These are phyloP conservation scores for Steatornis caripensis DNA, from an alignment of 2,113 vertebrate species.

Conservation along the genomic window DNA sequence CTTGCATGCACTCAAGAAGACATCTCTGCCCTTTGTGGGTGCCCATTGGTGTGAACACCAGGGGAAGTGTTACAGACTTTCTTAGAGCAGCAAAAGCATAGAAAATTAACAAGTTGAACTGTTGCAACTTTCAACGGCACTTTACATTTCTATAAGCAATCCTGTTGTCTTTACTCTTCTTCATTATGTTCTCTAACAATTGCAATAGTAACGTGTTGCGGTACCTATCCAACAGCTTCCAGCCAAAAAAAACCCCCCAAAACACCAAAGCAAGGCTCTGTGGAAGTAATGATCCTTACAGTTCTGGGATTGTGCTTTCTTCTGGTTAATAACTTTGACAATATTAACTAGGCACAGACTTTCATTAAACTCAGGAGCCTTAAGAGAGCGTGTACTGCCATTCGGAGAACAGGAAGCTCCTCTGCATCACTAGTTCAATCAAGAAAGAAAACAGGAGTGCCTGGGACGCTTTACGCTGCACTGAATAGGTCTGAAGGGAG, in stretches of 20 bases:
- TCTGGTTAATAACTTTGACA: slow-evolving; percentile 22
- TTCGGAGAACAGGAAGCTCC: not conserved
- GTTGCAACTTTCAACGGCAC: not conserved
- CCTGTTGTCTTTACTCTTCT: not conserved
- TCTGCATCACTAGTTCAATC: not conserved
- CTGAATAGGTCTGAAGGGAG: not conserved
- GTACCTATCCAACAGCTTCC: not conserved
- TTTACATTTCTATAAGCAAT: not conserved
- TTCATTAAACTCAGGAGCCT: slow-evolving; percentile 21
- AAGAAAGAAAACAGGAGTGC: not conserved
- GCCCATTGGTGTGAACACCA: not conserved
- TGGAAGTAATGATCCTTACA: not conserved
- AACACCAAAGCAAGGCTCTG: not conserved
- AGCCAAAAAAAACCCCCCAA: not conserved
- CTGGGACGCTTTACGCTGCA: not conserved
- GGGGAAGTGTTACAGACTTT: not conserved
- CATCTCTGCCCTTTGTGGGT: not conserved
- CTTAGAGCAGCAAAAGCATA: not conserved
- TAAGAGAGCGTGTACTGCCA: not conserved
- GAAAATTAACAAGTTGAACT: not conserved
- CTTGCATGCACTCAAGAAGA: not conserved
- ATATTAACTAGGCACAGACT: slow-evolving; percentile 22
- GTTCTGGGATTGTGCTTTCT: slow-evolving; percentile 8
- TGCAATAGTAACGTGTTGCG: not conserved
- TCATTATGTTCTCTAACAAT: not conserved